phyloP scores from a whole-genome alignment of 2,888 invertebrate genomes.

The Pollenia amentaria region DNA sequence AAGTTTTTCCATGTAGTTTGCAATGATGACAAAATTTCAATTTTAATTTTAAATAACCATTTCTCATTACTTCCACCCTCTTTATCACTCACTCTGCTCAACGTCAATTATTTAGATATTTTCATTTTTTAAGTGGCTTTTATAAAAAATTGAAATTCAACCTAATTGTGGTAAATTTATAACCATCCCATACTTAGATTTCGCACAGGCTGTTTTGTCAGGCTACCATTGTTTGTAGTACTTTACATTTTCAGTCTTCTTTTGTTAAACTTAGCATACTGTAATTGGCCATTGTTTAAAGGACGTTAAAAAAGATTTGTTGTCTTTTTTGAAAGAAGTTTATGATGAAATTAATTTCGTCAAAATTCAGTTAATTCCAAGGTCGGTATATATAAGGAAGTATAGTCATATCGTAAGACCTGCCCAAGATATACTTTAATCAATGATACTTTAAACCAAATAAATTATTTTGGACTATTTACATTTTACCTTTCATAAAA shows the following conservation, averaged over 20 bases:
- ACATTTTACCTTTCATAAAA: no score
- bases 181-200: slow-evolving; percentile 74
- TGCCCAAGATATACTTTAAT: no score
- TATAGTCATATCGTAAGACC: no score
- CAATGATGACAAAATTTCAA: slow-evolving; percentile 23
- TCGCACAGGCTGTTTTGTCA: slow-evolving; percentile 74
- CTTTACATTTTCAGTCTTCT: slow-evolving; percentile 46
- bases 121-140: slow-evolving; percentile 73
- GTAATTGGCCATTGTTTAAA: slow-evolving; percentile 11
- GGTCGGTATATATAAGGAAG: fast-evolving
- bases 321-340: no score
- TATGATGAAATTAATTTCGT: no score
- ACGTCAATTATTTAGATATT: slow-evolving; percentile 72
- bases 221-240: slow-evolving; percentile 76
- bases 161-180: slow-evolving; percentile 83
- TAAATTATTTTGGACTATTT: no score
- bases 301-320: neutral
- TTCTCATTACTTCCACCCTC: neutral
- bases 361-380: no score
- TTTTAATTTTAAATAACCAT: slow-evolving; percentile 26
- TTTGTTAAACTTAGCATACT: slow-evolving; percentile 58
- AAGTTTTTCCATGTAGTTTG: slow-evolving; percentile 9
- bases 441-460: no score
- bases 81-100: neutral
- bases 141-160: slow-evolving; percentile 82